Percentiles rank a stretch among this genome's conserved stretches.
phyloP scores from a whole-genome alignment of 2,797 vertebrate genomes.

The Coregonus sp. region DNA sequence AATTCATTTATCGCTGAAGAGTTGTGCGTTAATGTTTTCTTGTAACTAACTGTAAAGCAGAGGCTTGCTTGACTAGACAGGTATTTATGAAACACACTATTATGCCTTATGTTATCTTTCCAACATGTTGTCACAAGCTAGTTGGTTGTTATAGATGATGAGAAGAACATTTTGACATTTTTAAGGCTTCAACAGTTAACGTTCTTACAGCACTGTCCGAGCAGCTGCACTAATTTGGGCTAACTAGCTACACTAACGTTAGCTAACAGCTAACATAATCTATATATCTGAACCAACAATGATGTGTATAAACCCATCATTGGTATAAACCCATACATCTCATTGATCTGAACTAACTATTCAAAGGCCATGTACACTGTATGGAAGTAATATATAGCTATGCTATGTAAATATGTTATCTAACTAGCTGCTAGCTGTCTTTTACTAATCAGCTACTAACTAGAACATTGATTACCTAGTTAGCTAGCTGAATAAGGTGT shows the following conservation, averaged over 20 bases:
- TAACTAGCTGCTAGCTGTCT: neutral
- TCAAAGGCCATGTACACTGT: neutral
- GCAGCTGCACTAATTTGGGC: neutral
- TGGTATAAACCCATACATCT: too few relatives aligned
- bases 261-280: neutral
- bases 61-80: neutral
- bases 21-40: neutral
- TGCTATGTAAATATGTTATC: neutral
- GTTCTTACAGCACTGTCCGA: neutral
- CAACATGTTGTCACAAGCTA: neutral
- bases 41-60: neutral
- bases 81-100: neutral
- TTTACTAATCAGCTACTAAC: neutral
- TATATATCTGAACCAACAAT: neutral
- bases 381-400: neutral
- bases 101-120: neutral
- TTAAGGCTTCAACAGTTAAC: neutral
- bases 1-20: conserved; percentile 27
- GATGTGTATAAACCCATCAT: too few relatives aligned
- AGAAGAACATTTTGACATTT: neutral
- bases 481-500: neutral
- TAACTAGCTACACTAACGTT: neutral
- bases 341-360: too few relatives aligned
- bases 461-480: neutral
- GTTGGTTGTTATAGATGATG: neutral